Conservation (phyloP, 2,797 vertebrate species). For the Lithobates sylvaticus region DNA sequence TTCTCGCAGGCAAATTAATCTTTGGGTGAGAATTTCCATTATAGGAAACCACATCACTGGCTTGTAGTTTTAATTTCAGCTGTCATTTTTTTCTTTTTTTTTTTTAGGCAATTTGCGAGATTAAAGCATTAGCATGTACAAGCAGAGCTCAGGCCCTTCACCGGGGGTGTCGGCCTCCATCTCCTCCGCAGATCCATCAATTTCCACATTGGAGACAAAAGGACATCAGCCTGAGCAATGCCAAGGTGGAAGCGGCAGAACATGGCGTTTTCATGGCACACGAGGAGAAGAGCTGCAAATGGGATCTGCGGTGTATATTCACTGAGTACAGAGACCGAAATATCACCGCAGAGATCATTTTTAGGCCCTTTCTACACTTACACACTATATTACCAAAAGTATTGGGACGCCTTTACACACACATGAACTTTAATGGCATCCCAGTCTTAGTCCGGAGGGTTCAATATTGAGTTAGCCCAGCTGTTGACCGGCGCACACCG, state of each 20-base stretch:
- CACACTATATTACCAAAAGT: too few relatives aligned
- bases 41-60: constrained; percentile 46
- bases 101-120: constrained; percentile 52
- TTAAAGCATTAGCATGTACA: constrained; percentile 48
- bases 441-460: too few relatives aligned
- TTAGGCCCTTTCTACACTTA: too few relatives aligned
- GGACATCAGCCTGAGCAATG: constrained; percentile 5
- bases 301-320: too few relatives aligned
- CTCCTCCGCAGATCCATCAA: constrained; percentile 44
- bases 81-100: constrained; percentile 1
- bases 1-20: constrained; percentile 26
- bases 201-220: constrained; percentile 42
- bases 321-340: too few relatives aligned
- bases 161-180: not conserved
- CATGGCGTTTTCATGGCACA: too few relatives aligned
- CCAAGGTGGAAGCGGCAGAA: not conserved
- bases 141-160: not conserved
- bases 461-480: too few relatives aligned
- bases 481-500: too few relatives aligned
- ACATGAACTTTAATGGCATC: too few relatives aligned
- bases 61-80: constrained; percentile 52
- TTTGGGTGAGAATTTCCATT: constrained; percentile 54
- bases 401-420: too few relatives aligned
- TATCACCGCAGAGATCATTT: too few relatives aligned
- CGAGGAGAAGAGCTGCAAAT: too few relatives aligned